Evolutionary conservation across 2,888 invertebrate genomes (phyloP), one percentile per base, ranked within the genome.

Genomic region (Dasypolia templi): DNA sequence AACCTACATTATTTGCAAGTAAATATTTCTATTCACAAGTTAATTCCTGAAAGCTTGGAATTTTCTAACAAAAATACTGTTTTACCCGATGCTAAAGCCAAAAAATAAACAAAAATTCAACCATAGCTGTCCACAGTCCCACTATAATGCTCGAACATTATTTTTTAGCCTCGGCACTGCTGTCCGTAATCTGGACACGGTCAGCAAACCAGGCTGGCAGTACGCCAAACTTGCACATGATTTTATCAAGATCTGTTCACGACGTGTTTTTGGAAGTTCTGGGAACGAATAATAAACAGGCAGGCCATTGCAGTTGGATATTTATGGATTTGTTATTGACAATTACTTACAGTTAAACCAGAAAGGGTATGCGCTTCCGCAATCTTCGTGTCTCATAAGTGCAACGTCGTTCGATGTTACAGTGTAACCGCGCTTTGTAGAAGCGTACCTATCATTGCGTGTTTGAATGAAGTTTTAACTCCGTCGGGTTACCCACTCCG

Each of bases 161-260:
- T 58, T 81, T 70, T 85, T 66, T 64, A 56, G 32, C 68, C 19
- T 58, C 51, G n/a, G 19, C 51, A 44, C 35, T 61, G 68, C 71
- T 70, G 64, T 76, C 63, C 11, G 63, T 72, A 72, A 82, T 87
- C 75, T 82, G 56, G 70, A 77, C 72, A 75, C 56, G 79, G 73
- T 79, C 72, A 85, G 79, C 79, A 62, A 65, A 59, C 72, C 55
- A 68, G 26, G 32, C 46, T 87, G 84, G 87, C 83, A 56, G 22
- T 12, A n/a, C 19, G 87, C 84, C 84, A 85, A 76, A 70, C 75
- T 44, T 75, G 69, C 59, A 82, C 73, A 67, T 76, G 67, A 69
- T 83, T 82, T 83, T 83, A 86, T 79, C 68, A 84, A 86, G 86
- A 86, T 83, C 65, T 80, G 78, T 72, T 72, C 83, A 51, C 44